Conservation (phyloP, 2,113 vertebrate species). For the Sakesphorus luctuosus region DNA sequence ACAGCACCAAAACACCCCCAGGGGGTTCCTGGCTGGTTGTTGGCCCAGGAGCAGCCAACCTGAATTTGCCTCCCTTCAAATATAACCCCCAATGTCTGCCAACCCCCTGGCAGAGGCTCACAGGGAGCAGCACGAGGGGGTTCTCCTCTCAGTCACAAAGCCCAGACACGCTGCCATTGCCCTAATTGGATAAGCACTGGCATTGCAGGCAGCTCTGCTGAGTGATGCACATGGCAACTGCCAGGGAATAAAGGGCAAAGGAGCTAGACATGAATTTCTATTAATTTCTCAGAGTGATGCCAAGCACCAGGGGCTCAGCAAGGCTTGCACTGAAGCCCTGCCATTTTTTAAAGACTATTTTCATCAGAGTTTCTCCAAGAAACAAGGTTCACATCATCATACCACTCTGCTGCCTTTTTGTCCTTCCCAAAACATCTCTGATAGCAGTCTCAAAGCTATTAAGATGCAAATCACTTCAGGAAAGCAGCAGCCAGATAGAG, state of each 20-base stretch:
- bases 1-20: neutral
- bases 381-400: neutral
- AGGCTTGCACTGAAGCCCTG: neutral
- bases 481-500: neutral
- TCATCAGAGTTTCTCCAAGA: neutral
- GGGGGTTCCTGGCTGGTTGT: rapidly evolving
- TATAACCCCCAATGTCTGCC: neutral
- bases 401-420: neutral
- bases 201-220: neutral
- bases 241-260: neutral
- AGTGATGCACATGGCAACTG: neutral
- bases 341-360: neutral
- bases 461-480: neutral
- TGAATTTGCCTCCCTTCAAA: neutral
- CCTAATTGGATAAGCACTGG: neutral
- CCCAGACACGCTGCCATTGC: neutral
- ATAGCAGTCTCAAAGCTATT: neutral
- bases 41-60: neutral
- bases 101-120: neutral
- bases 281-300: neutral
- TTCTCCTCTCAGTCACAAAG: neutral
- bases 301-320: neutral
- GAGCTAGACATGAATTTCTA: neutral
- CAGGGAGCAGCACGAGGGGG: neutral
- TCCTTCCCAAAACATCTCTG: neutral